These are phyloP conservation scores for Podiceps cristatus DNA, from an alignment of 2,113 vertebrate genomes.

Conservation along the genomic window DNA sequence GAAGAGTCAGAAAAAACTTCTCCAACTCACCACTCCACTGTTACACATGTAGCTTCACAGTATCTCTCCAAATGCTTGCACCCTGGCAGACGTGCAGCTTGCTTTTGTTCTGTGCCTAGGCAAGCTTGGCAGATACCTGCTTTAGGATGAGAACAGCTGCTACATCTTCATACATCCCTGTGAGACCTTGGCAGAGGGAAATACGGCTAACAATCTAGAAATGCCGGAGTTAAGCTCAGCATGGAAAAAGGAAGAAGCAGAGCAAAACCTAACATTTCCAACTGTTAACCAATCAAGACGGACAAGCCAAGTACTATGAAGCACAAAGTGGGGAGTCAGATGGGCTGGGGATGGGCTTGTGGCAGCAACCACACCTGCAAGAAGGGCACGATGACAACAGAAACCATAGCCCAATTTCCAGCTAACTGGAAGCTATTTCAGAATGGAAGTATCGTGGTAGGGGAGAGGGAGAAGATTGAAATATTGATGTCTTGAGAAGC, in stretches of 20 bases:
- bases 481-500: constrained; percentile 54
- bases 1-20: background rate
- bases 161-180: background rate
- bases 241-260: background rate
- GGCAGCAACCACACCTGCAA: background rate
- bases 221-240: background rate
- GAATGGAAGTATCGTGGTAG: constrained; percentile 52
- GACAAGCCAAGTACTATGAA: background rate
- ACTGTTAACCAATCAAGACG: background rate
- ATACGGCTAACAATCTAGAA: background rate
- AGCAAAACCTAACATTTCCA: background rate
- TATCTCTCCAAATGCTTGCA: background rate
- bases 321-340: background rate
- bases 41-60: background rate
- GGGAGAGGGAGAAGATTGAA: constrained; percentile 44
- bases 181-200: background rate
- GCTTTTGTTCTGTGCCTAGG: background rate
- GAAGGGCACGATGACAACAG: background rate
- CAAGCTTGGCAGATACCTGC: background rate
- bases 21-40: background rate
- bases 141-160: background rate
- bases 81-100: background rate
- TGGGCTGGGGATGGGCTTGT: background rate
- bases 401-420: constrained; percentile 26
- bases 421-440: constrained; percentile 62